Percentiles rank a stretch among this genome's conserved stretches.
Evolutionary conservation across 2,797 vertebrate genomes (phyloP).

Genomic region (Ctenopoma kingsleyae): DNA sequence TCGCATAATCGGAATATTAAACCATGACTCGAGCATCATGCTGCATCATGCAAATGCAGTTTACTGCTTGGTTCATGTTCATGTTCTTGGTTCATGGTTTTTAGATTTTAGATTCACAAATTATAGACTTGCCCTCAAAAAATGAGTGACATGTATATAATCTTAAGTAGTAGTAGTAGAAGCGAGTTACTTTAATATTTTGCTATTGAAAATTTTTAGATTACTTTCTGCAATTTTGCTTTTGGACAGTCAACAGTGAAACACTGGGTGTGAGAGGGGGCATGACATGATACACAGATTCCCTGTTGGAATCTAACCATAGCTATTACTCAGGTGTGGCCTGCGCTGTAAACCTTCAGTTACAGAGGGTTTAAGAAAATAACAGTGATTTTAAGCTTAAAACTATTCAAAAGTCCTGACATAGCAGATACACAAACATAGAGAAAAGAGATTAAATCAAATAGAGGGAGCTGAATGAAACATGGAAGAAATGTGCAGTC

Average conservation of each 20-base stretch:
- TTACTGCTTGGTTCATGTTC: constrained; percentile 1
- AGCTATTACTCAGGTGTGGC: background rate
- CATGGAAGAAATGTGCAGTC: background rate
- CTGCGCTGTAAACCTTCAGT: background rate
- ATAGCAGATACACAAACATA: constrained; percentile 7
- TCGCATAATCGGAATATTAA: background rate
- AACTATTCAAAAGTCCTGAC: constrained; percentile 6
- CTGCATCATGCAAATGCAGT: constrained; percentile 8
- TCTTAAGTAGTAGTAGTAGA: too few species aligned
- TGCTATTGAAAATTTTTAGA: too few species aligned
- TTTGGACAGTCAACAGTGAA: too few species aligned
- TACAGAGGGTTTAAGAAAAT: background rate
- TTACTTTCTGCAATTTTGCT: too few species aligned
- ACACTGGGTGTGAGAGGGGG: too few species aligned
- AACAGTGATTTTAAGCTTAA: constrained; percentile 14
- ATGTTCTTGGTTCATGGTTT: too few species aligned
- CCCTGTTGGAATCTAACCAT: too few species aligned
- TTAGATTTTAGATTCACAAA: constrained; percentile 1
- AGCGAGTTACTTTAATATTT: background rate
- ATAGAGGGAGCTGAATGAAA: background rate
- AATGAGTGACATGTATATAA: background rate
- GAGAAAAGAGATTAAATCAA: background rate
- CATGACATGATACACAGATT: too few species aligned
- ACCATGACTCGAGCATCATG: background rate
- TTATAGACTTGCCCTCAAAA: background rate